phyloP scores from a whole-genome alignment of 2,797 vertebrate genomes.

The Pipistrellus nathusii region DNA sequence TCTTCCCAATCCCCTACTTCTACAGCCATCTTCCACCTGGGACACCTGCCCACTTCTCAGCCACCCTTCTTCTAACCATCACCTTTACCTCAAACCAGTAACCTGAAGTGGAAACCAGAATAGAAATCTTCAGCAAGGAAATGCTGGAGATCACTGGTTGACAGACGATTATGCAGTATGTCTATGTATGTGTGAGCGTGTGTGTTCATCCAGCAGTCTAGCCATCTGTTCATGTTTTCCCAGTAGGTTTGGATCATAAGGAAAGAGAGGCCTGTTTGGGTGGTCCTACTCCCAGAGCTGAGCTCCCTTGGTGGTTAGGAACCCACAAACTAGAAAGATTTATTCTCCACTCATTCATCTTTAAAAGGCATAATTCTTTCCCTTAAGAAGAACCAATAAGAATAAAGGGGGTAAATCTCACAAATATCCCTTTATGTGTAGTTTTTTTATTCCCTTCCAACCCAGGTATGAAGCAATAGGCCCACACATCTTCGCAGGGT shows the following conservation, averaged over 20 bases:
- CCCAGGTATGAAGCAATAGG: neutral
- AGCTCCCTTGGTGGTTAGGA: conserved; percentile 37
- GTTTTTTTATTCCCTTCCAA: neutral
- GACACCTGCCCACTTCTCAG: conserved; percentile 26
- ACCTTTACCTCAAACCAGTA: conserved; percentile 50
- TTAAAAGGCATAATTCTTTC: conserved; percentile 26
- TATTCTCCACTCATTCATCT: conserved; percentile 17
- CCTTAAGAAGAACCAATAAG: neutral
- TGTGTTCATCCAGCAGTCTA: conserved; percentile 58
- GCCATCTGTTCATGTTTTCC: conserved; percentile 74
- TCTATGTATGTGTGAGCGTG: neutral
- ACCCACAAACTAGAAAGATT: neutral
- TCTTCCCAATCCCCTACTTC: conserved; percentile 45
- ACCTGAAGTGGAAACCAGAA: conserved; percentile 57
- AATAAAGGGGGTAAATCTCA: conserved; percentile 3
- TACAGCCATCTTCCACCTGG: conserved; percentile 37
- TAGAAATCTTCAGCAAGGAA: conserved; percentile 55
- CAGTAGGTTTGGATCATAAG: conserved; percentile 59
- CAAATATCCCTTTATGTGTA: neutral
- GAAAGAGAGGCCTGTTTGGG: conserved; percentile 53
- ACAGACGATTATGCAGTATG: conserved; percentile 12
- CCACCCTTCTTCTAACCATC: conserved; percentile 3
- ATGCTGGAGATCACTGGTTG: neutral
- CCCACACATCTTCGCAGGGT: neutral
- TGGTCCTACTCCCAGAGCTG: conserved; percentile 43